A percentile compares a stretch with the other conserved stretches of the same genome.
These are phyloP conservation scores for Acromyrmex heyeri DNA, from an alignment of 1,140 invertebrate species.

Conservation along the genomic window DNA sequence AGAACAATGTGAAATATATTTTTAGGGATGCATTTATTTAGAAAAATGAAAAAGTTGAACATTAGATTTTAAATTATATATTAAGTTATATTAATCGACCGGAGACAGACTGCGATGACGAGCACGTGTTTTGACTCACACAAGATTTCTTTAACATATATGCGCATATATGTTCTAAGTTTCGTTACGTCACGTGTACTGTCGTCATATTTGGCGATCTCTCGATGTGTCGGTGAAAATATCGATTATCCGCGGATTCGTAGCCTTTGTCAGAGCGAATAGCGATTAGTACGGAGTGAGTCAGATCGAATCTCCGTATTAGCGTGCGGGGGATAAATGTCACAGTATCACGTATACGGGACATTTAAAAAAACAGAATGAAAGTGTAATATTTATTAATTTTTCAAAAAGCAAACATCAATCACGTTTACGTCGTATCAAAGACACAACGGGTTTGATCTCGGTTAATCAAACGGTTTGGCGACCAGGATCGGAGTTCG, in stretches of 20 bases:
- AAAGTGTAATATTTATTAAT: background rate
- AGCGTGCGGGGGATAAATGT: background rate
- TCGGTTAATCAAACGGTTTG: background rate
- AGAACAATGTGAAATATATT: background rate
- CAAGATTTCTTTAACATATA: background rate
- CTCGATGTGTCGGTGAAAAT: constrained; percentile 64
- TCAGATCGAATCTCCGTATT: constrained; percentile 42
- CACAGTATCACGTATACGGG: background rate
- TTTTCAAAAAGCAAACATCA: background rate
- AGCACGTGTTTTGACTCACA: background rate
- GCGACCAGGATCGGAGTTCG: background rate
- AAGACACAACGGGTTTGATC: background rate
- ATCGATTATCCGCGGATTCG: constrained; percentile 57
- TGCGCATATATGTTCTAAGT: background rate
- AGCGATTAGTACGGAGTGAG: constrained; percentile 41
- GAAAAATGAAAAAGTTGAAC: background rate
- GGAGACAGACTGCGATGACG: background rate
- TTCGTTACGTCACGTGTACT: constrained; percentile 13
- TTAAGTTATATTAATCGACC: background rate
- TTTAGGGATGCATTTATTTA: background rate
- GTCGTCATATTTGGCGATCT: constrained; percentile 61
- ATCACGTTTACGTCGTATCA: background rate
- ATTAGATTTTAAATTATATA: background rate
- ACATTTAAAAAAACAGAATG: background rate
- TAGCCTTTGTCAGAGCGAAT: constrained; percentile 56